Evolutionary conservation across 2,888 invertebrate genomes (phyloP), one percentile per base, ranked within the genome.

Genomic region (Drosophila anomelani): DNA sequence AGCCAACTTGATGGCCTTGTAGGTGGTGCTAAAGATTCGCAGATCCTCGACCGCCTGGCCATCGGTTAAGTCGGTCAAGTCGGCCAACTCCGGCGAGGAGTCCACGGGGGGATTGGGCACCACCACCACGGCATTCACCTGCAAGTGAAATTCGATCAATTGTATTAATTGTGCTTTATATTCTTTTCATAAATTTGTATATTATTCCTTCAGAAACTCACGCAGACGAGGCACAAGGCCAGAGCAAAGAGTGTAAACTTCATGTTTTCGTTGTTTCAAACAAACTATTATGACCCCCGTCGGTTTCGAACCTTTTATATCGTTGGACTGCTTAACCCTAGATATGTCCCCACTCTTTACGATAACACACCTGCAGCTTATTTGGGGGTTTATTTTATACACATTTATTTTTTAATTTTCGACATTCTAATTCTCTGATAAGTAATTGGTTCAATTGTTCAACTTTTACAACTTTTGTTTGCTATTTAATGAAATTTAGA

Each of bases 181-280:
- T 26, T n/a, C 8, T 23, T 51, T 32, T 17, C 13, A 20, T 1
- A 8, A 9, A 46, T 20, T 17, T 1, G 2, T 3, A 0, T 13
- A 13, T 34, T 26, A 2, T 15, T 1, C 10, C 9, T 8, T 7
- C 3, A 5, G 4, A 1, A 15, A 80, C 78, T 86, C 54, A 81
- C 88, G 44, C 76, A 62, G 41, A 85, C 41, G 60, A 89, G 77
- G 59, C 78, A 79, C 32, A 85, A 15, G 9, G 77, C 85, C n/a
- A 85, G 51, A 36, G 77, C 73, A 43, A 89, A 57, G 32, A 81
- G 38, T 7, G 79, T 74, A 34, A 79, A 68, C 76, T 88, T 89
- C 88, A 88, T 88, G 13, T 73, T 81, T 36, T 32, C 20, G 32
- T 20, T 39, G 43, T 32, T 38, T 15, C 12, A 17, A 15, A 23